Conservation (phyloP, 1,140 invertebrate genomes). For the Orius laevigatus region DNA sequence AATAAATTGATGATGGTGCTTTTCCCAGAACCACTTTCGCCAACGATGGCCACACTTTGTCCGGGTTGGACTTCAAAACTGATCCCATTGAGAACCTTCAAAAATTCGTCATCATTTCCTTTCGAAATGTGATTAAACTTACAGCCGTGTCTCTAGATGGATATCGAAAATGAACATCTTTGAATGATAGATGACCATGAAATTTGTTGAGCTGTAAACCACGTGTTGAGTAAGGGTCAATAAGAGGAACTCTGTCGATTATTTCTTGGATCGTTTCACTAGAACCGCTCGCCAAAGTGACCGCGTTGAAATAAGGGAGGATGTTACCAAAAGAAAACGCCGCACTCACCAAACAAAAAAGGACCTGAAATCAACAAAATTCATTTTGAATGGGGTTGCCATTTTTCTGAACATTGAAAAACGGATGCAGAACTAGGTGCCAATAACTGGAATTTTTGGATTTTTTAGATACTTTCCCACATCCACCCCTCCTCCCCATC, state of each 20-base stretch:
- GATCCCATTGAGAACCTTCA: conserved; percentile 52
- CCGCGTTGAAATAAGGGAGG: conserved; percentile 59
- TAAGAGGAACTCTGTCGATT: conserved; percentile 52
- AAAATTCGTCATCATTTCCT: background rate
- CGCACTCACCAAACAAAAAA: conserved; percentile 61
- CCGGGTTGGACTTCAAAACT: conserved; percentile 56
- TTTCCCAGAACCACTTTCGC: conserved; percentile 72
- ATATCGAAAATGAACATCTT: conserved; percentile 59
- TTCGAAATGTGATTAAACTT: too few species aligned
- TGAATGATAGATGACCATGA: conserved; percentile 51
- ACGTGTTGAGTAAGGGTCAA: conserved; percentile 44
- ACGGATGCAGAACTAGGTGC: background rate
- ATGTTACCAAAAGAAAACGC: conserved; percentile 64
- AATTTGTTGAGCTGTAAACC: conserved; percentile 45
- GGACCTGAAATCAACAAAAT: conserved; percentile 24
- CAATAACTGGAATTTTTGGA: too few species aligned
- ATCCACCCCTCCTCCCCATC: too few species aligned
- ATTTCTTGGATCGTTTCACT: conserved; percentile 59
- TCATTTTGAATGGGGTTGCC: too few species aligned
- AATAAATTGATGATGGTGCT: conserved; percentile 72
- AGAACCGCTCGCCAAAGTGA: conserved; percentile 57
- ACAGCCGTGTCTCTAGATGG: conserved; percentile 39
- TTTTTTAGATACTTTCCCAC: too few species aligned
- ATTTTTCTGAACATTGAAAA: background rate
- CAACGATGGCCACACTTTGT: conserved; percentile 75